These are phyloP conservation scores for Poeciliopsis occidentalis DNA, from an alignment of 2,113 vertebrate species.

Conservation along the genomic window DNA sequence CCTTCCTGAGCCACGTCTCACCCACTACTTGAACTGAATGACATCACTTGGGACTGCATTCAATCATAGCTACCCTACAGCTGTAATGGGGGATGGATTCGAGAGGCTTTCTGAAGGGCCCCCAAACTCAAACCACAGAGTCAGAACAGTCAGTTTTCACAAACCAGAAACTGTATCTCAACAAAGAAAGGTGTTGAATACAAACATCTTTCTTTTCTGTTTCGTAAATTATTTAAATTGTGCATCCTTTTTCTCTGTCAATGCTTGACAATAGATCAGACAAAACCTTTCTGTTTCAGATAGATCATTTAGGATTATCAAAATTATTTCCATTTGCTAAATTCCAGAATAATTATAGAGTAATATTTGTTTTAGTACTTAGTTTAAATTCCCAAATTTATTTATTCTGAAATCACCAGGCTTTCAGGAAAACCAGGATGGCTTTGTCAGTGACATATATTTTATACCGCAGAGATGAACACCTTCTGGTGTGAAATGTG, in stretches of 20 bases:
- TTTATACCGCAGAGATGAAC: too few species aligned
- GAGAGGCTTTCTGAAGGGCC: slow-evolving; percentile 2
- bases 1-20: slow-evolving; percentile 11
- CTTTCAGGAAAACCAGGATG: too few species aligned
- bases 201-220: slow-evolving; percentile 4
- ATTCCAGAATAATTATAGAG: too few species aligned
- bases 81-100: slow-evolving; percentile 21
- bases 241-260: background rate
- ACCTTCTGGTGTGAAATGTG: too few species aligned
- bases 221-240: background rate
- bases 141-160: slow-evolving; percentile 5
- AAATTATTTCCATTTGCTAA: too few species aligned
- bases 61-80: slow-evolving; percentile 38
- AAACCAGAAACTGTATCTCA: slow-evolving; percentile 9
- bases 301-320: too few species aligned
- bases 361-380: too few species aligned
- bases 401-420: too few species aligned
- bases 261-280: too few species aligned
- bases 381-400: too few species aligned
- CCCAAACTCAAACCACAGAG: slow-evolving; percentile 29
- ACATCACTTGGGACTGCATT: slow-evolving; percentile 50
- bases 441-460: too few species aligned
- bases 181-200: background rate
- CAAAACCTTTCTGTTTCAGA: too few species aligned
- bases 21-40: slow-evolving; percentile 38